Evolutionary conservation across 2,888 invertebrate genomes (phyloP), one percentile per base, ranked within the genome.

Genomic region (Dromius quadrimaculatus): DNA sequence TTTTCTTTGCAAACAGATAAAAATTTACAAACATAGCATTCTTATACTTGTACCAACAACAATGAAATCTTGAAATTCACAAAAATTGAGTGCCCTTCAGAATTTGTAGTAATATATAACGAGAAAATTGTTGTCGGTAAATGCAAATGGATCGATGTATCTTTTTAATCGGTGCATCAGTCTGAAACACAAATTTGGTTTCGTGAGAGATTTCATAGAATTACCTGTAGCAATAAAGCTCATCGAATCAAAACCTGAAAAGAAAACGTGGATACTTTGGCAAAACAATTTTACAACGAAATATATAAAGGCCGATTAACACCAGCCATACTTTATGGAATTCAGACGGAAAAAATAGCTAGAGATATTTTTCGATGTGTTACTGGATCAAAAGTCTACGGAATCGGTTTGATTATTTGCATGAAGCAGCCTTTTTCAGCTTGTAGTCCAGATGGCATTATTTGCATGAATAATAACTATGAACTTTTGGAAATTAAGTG

Each of bases 401-500:
- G 57, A 54, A 57, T 65, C 11, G 71, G 65, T 38, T 34, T 71
- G 9, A 38, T 65, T 19, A 28, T 71, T 23, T 57, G 28, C 4
- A 11, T 34, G 13, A 20, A 65, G 9, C 71, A 71, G 43, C 57
- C 59, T 22, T 71, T 54, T 34, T 22, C 54, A 8, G 71, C 68
- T 3, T 69, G 62, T 32, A 71, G 68, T 47, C 63, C 71, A 22
- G 71, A 71, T 20, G 68, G 68, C 32, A 62, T 69, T 11, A 45
- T 71, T 43, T 3, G 11, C 17, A 72, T 72, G 22, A 66, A 62
- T 23, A 32, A 57, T 9, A 36, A 54, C 15, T 71, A 45, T 34
- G 50, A 72, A 22, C 45, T 72, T 15, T 34, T 72, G 2, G 72
- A 73, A 72, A 74, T 73, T 5, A 73, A 73, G 47, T 73, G 72